Conservation (phyloP, 2,797 vertebrate genomes). For the Somateria mollissima region DNA sequence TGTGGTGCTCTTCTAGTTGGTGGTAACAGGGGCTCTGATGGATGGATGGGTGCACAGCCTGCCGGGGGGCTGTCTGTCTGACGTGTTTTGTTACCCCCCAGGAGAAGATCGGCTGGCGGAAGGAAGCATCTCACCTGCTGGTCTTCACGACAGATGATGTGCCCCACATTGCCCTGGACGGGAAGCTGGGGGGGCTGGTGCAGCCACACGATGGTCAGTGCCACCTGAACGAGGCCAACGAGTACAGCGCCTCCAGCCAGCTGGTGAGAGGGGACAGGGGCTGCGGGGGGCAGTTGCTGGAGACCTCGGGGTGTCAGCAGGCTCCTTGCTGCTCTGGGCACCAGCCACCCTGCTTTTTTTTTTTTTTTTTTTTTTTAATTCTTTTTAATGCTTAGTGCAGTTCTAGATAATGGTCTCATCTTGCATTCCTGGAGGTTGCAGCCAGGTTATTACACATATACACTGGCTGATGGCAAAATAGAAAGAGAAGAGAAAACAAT, state of each 20-base stretch:
- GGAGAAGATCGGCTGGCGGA: slow-evolving; percentile 95
- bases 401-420: not conserved
- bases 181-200: slow-evolving; percentile 92
- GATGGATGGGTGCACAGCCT: not conserved
- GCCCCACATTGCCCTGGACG: slow-evolving; percentile 95
- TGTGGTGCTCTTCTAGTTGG: not conserved
- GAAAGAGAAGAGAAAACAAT: not conserved
- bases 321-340: not conserved
- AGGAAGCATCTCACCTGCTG: slow-evolving; percentile 93
- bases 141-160: slow-evolving; percentile 95
- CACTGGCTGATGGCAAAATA: not conserved
- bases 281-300: accelerated
- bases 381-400: not conserved
- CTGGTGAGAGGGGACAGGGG: slow-evolving; percentile 82
- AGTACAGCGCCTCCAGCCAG: slow-evolving; percentile 90
- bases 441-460: not conserved
- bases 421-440: not conserved
- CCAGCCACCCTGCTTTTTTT: not conserved
- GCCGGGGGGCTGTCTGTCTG: not conserved
- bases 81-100: slow-evolving; percentile 62
- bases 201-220: slow-evolving; percentile 93
- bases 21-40: not conserved
- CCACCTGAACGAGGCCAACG: slow-evolving; percentile 89
- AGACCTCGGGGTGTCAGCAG: accelerated
- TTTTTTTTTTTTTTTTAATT: not conserved